These are phyloP conservation scores for Dicaeum eximium DNA, from an alignment of 2,113 vertebrate species.

Conservation along the genomic window DNA sequence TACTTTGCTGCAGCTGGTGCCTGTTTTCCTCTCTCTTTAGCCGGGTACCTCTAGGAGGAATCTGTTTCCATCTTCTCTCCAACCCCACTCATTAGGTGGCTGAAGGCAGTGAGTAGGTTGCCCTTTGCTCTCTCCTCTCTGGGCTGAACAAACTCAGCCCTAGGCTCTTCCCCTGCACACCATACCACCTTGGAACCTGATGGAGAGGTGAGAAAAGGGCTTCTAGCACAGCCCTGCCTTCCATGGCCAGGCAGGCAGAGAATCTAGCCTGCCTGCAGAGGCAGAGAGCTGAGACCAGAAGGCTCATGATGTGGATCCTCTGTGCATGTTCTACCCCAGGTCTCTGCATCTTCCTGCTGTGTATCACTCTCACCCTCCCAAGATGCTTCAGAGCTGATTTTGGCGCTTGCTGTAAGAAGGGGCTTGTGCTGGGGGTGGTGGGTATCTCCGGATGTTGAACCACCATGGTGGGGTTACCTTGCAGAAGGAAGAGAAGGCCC, in stretches of 20 bases:
- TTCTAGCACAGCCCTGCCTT: background rate
- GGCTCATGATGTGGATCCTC: background rate
- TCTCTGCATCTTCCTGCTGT: background rate
- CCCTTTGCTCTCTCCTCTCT: background rate
- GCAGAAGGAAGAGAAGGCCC: conserved; percentile 30
- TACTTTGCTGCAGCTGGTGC: background rate
- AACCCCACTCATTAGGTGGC: background rate
- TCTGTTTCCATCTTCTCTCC: background rate
- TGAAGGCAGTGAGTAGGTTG: background rate
- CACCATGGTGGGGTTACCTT: accelerated
- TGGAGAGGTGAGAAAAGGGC: background rate
- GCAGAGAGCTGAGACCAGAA: background rate
- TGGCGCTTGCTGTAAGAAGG: background rate
- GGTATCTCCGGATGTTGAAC: background rate
- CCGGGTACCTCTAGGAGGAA: background rate
- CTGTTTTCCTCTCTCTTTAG: background rate
- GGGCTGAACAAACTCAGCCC: background rate
- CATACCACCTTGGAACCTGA: background rate
- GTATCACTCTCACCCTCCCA: background rate
- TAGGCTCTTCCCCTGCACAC: background rate
- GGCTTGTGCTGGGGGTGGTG: background rate
- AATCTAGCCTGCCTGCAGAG: background rate
- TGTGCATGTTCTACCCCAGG: background rate
- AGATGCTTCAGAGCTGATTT: background rate
- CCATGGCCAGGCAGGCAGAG: accelerated